Conservation (phyloP, 2,113 vertebrate species). For the Vanacampus margaritifer region DNA sequence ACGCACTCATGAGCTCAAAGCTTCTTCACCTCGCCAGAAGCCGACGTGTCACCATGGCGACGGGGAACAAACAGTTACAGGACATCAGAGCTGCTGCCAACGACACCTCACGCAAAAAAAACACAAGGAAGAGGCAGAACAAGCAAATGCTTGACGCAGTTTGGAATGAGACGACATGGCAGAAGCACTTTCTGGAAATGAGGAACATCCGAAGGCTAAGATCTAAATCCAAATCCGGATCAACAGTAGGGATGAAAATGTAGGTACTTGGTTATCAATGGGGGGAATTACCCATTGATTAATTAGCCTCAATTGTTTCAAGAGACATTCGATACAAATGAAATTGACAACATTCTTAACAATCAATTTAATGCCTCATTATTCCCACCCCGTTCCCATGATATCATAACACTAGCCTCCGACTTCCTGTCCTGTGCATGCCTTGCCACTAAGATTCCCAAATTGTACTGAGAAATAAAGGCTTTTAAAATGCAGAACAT, state of each 20-base stretch:
- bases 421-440: no score
- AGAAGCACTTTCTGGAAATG: not conserved
- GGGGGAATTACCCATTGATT: not conserved
- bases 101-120: conserved; percentile 22
- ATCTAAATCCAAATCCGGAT: not conserved
- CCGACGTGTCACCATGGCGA: conserved; percentile 37
- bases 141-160: not conserved
- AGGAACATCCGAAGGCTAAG: not conserved
- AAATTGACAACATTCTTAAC: no score
- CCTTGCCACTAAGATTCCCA: not conserved
- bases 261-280: not conserved
- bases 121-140: conserved; percentile 4
- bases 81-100: conserved; percentile 27
- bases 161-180: not conserved
- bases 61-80: conserved; percentile 22
- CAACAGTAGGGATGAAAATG: not conserved
- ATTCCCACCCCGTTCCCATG: not conserved
- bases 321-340: no score
- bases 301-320: no score
- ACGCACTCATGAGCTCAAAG: not conserved
- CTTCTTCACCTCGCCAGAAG: not conserved
- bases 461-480: not conserved
- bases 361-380: no score
- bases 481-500: not conserved
- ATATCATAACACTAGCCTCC: no score